Conservation (phyloP, 2,797 vertebrate species). For the Mionectes olivaceus region DNA sequence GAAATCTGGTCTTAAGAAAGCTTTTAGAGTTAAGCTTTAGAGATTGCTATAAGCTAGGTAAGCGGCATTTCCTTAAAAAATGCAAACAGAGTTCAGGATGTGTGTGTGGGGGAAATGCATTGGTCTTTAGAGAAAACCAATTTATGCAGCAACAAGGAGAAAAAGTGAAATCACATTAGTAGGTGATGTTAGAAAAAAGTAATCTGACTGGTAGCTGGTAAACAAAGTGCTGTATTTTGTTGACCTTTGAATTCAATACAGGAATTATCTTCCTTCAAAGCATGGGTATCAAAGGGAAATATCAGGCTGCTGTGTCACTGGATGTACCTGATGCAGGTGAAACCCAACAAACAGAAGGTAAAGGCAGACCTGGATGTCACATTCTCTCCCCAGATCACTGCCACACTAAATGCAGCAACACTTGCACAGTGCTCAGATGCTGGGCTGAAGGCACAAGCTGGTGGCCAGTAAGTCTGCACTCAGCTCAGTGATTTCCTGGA, state of each 20-base stretch:
- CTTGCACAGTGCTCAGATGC: not conserved
- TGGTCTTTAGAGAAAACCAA: not conserved
- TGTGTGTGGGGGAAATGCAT: rapidly evolving
- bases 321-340: not conserved
- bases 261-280: not conserved
- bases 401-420: not conserved
- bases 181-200: not conserved
- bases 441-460: not conserved
- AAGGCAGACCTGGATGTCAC: not conserved
- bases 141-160: not conserved
- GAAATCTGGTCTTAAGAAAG: constrained; percentile 24
- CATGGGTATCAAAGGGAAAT: not conserved
- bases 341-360: not conserved
- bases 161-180: not conserved
- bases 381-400: not conserved
- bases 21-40: not conserved
- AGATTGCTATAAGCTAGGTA: not conserved
- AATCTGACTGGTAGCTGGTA: not conserved
- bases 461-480: not conserved
- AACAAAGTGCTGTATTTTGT: not conserved
- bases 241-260: not conserved
- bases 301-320: not conserved
- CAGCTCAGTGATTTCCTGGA: not conserved
- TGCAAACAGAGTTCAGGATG: not conserved
- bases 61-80: not conserved